A percentile compares a stretch with the other conserved stretches of the same genome.
These are phyloP conservation scores for Sitta carolinensis DNA, from an alignment of 2,797 vertebrate species.

Conservation along the genomic window DNA sequence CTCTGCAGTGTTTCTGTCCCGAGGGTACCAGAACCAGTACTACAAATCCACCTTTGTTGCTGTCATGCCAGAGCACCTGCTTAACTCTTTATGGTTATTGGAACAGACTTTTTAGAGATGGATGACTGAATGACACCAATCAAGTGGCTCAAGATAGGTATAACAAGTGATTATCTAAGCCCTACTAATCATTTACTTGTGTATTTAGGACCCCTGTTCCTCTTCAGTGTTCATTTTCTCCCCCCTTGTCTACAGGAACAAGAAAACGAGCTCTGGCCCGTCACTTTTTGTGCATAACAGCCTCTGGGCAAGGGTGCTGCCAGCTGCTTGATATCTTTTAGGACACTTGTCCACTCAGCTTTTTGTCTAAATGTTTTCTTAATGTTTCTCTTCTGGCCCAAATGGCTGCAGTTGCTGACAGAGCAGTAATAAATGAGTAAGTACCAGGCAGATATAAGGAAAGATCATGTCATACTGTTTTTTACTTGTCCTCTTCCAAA, in stretches of 20 bases:
- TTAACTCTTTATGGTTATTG: neutral
- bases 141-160: neutral
- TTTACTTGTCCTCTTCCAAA: neutral
- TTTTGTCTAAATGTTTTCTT: constrained; percentile 23
- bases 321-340: neutral
- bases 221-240: neutral
- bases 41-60: neutral
- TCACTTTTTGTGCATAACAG: neutral
- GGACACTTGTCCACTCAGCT: neutral
- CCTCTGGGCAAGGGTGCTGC: neutral
- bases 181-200: neutral
- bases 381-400: constrained; percentile 7
- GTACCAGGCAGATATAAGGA: neutral
- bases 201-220: neutral
- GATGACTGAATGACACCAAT: neutral
- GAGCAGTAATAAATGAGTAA: neutral
- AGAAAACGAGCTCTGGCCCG: neutral
- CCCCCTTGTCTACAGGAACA: neutral
- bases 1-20: neutral
- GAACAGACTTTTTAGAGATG: neutral
- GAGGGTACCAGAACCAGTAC: neutral
- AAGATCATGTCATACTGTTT: neutral
- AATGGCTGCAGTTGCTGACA: constrained; percentile 9
- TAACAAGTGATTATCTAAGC: neutral
- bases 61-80: neutral